phyloP scores from a whole-genome alignment of 2,797 vertebrate species.

The Myotis myotis region DNA sequence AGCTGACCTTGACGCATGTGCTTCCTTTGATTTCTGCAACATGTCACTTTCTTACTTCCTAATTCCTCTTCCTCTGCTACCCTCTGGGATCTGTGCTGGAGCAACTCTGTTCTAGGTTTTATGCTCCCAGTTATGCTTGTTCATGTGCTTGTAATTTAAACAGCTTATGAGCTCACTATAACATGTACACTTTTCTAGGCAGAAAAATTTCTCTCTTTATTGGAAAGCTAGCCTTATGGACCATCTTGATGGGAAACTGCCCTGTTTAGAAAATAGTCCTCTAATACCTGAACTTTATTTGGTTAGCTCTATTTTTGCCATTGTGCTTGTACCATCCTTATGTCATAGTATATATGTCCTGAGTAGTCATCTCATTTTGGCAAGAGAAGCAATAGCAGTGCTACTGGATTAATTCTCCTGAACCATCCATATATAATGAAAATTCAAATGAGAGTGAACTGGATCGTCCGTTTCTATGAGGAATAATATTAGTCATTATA shows the following conservation, averaged over 20 bases:
- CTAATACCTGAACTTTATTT: neutral
- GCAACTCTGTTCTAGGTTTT: neutral
- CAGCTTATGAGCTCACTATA: neutral
- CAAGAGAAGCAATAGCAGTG: neutral
- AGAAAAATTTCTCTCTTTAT: neutral
- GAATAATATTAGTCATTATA: neutral
- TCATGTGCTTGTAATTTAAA: slow-evolving; percentile 61
- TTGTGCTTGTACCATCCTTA: neutral
- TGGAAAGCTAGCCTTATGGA: neutral
- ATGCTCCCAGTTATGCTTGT: neutral
- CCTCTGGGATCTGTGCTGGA: neutral
- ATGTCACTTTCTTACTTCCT: neutral
- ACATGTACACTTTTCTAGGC: neutral
- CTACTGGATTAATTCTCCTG: neutral
- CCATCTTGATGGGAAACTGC: neutral
- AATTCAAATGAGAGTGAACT: neutral
- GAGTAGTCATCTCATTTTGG: neutral
- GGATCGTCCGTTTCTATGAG: neutral
- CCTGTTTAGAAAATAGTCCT: neutral
- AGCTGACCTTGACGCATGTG: neutral
- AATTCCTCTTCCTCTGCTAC: neutral
- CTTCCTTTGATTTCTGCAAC: neutral
- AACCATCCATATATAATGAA: neutral
- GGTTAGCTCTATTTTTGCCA: neutral
- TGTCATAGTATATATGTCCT: neutral